phyloP scores from a whole-genome alignment of 2,888 invertebrate species.

The Loripinus fragilis region DNA sequence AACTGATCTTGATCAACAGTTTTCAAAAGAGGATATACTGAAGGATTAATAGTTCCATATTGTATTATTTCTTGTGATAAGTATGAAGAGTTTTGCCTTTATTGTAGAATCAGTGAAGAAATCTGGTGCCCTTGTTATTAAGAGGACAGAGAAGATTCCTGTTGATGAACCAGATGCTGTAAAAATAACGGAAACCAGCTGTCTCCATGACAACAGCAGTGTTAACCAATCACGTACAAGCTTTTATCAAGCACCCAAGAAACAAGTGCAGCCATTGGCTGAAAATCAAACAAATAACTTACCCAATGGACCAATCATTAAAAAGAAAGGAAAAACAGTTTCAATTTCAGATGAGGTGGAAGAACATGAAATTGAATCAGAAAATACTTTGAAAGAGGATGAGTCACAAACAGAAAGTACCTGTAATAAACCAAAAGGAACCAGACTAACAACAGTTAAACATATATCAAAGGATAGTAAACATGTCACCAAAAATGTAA shows the following conservation, averaged over 20 bases:
- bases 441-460: conserved; percentile 43
- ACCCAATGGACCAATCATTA: conserved; percentile 16
- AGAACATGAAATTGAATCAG: conserved; percentile 35
- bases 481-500: conserved; percentile 32
- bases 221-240: conserved; percentile 42
- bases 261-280: conserved; percentile 21
- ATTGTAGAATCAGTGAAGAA: conserved; percentile 55
- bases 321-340: conserved; percentile 43
- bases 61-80: too few relatives aligned
- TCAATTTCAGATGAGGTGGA: conserved; percentile 46
- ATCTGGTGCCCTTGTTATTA: conserved; percentile 49
- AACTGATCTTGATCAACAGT: too few relatives aligned
- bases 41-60: too few relatives aligned
- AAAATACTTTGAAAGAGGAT: conserved; percentile 20
- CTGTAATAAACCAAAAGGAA: conserved; percentile 26
- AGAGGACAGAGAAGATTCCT: conserved; percentile 55
- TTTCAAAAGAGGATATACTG: too few relatives aligned
- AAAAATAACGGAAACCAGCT: conserved; percentile 51
- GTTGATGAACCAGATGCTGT: conserved; percentile 36
- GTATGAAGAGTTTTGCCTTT: too few relatives aligned
- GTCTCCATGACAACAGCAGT: conserved; percentile 15
- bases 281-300: conserved; percentile 29
- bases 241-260: conserved; percentile 11
- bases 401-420: conserved; percentile 15
- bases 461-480: conserved; percentile 34